Conservation (phyloP, 2,888 invertebrate species). For the Caenorhabditis doughertyi region DNA sequence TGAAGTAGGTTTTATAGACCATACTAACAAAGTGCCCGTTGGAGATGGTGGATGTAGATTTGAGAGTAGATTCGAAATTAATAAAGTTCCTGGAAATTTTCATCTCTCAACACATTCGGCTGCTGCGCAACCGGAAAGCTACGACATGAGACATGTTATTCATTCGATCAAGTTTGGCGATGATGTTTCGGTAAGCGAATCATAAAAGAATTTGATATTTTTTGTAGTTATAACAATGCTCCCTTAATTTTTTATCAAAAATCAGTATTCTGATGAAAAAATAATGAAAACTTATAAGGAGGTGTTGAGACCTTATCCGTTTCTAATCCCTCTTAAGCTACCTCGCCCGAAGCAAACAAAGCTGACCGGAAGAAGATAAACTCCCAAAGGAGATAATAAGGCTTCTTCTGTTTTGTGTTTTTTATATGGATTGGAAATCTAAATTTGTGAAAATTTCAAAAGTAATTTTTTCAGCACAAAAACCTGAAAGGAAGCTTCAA, state of each 20-base stretch:
- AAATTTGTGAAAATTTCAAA: too few species aligned
- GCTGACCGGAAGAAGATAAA: too few species aligned
- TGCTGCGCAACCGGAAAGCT: slow-evolving; percentile 84
- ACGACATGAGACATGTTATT: slow-evolving; percentile 86
- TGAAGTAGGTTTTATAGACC: slow-evolving; percentile 85
- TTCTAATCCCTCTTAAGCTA: too few species aligned
- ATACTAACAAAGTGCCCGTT: slow-evolving; percentile 84
- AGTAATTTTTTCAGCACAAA: slow-evolving; percentile 58
- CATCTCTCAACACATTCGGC: slow-evolving; percentile 86
- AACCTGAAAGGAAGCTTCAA: slow-evolving; percentile 85
- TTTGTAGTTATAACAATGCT: neutral
- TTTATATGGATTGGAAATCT: too few species aligned
- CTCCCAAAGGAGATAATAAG: too few species aligned
- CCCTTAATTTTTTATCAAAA: too few species aligned
- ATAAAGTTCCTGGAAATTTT: slow-evolving; percentile 86
- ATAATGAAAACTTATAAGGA: neutral
- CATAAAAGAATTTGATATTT: neutral
- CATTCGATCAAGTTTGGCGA: slow-evolving; percentile 85
- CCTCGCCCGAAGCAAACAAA: too few species aligned
- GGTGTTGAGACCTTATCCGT: too few species aligned
- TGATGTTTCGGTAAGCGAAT: slow-evolving; percentile 67
- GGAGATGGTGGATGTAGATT: slow-evolving; percentile 84
- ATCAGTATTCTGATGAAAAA: too few species aligned
- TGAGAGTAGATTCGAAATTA: slow-evolving; percentile 84
- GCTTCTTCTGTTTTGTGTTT: too few species aligned